Evolutionary conservation across 2,888 invertebrate genomes (phyloP), one percentile per base, ranked within the genome.

Genomic region (Temnothorax rugatulus): DNA sequence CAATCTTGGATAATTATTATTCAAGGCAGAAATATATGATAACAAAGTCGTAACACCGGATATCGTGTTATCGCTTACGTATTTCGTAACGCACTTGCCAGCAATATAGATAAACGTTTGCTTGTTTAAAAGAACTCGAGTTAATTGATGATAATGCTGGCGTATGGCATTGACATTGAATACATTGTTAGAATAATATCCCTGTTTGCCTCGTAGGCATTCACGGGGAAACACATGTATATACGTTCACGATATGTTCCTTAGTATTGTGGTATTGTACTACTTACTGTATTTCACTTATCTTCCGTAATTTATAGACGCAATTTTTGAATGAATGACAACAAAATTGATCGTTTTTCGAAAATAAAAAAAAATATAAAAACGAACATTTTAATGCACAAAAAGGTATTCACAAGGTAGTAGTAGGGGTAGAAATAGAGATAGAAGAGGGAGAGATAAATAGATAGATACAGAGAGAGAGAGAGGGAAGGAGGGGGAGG

Each of bases 91-190:
- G 34, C 18, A 47, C 21, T 77, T 54, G 71, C 59, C 47, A 44
- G 52, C 44, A 54, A 69, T 75, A 61, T 54, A 68, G 73, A 74
- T 74, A 84, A 84, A 34, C 21, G 63, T 34, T 21, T 9, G 41
- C 79, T 85, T 82, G 63, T 64, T 74, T 59, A 34, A 77, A 83
- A 83, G 57, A 77, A 64, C 25, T 79, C 44, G 29, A 61, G 73
- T 61, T 84, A 84, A 82, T 84, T 71, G 76, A 50, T 71, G 66
- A 83, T 79, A 50, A 76, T 61, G 52, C 29, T 50, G 25, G 38
- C 79, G n/a, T 29, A 61, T 63, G 57, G 21, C 83, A 71, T 83
- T 79, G 86, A 76, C 86, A 85, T 81, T 85, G 85, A 79, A 63
- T 38, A 41, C 50, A 68, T 79, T 69, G 61, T 82, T 75, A 54